Base-by-base conservation (phyloP, 2,888 invertebrate species). In the Caenorhabditis doughertyi region DNA sequence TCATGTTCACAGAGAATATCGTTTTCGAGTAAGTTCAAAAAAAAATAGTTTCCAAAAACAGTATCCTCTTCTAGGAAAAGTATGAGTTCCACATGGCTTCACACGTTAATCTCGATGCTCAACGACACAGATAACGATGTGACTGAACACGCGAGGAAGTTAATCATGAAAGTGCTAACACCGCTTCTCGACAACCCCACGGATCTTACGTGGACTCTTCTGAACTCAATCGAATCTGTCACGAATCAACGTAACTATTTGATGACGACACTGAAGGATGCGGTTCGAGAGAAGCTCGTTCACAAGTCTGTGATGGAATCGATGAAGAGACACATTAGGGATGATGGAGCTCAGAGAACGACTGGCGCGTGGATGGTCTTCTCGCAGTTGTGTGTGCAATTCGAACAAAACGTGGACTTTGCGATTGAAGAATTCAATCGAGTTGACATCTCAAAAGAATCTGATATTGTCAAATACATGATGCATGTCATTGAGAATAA, bases 291-390 rank as follows among this genome's bases (percentile, higher is more conserved):
- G 29, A 64, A 58, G n/a, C 58, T 70, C 5, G 64, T 83, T 42
- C 56, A 64, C 29, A 49, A 21, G n/a, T 35, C 68, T 3, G 79
- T 79, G 2, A 71, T 79, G 74, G 74, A 83, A 11, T 60, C 64
- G 4, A 83, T 83, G 83, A 74, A 71, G 23, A 39, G 9, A 5
- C 68, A 56, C 32, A 65, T 83, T 13, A 2, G n/a, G 18, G 44
- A 47, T 5, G 18, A 42, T 3, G 3, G 9, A 13, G 16, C 5
- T 42, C 18, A 47, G 18, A n/a, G 13, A 13, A 47, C 44, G 44
- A 39, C 23, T 23, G 68, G 73, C 4, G 64, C 74, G 11, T 83
- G 83, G 83, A 83, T 83, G 83, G 83, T 83, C 18, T 79, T 83
- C 55, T 83, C 83, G 7, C 83, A 83, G 62, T 42, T 83, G 27